Evolutionary conservation across 2,113 vertebrate species (phyloP).

Genomic region (Crotalus tigris): DNA sequence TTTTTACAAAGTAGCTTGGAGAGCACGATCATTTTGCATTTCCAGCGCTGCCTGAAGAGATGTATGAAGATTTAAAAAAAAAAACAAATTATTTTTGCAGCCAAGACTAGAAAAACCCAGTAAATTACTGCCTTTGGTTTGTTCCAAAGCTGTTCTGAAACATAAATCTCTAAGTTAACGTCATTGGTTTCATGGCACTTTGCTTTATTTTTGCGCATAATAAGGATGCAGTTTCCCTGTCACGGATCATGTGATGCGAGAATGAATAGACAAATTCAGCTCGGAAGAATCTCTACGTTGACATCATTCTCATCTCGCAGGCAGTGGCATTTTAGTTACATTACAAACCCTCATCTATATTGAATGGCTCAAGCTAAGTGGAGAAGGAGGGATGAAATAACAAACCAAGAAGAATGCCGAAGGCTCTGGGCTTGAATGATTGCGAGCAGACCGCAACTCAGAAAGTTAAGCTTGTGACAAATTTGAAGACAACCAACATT

Average conservation of each 20-base stretch:
- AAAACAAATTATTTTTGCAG: background rate
- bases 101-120: background rate
- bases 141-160: background rate
- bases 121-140: background rate
- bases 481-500: background rate
- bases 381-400: slow-evolving; percentile 26
- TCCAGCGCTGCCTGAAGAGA: background rate
- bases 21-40: background rate
- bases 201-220: background rate
- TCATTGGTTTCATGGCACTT: background rate
- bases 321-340: background rate
- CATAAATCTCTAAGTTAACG: background rate
- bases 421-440: background rate
- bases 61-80: background rate
- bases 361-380: slow-evolving; percentile 2
- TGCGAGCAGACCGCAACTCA: background rate
- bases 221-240: background rate
- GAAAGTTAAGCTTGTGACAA: background rate
- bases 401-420: background rate
- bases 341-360: slow-evolving; percentile 23
- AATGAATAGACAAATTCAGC: background rate
- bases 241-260: background rate
- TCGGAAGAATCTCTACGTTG: background rate
- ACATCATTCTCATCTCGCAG: background rate
- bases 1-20: background rate